Conservation (phyloP, 2,888 invertebrate genomes). For the Chromoteleia sp. region DNA sequence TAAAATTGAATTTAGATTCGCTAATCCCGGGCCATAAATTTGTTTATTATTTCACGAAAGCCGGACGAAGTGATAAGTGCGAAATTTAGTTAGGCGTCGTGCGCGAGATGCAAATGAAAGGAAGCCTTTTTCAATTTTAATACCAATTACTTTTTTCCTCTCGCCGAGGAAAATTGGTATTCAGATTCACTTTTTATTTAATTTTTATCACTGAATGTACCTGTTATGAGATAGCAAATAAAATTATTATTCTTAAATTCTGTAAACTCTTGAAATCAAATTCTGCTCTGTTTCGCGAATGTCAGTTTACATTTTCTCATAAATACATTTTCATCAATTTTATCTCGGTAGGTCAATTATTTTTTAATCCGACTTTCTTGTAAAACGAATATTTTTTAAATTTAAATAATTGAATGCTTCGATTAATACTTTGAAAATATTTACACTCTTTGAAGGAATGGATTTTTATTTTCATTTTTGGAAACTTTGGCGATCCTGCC, state of each 20-base stretch:
- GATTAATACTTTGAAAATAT: no score
- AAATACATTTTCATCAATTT: neutral
- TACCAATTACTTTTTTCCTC: constrained; percentile 41
- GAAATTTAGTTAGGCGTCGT: constrained; percentile 49
- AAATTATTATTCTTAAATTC: constrained; percentile 1
- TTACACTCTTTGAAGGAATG: no score
- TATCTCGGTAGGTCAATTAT: no score
- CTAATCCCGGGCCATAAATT: constrained; percentile 53
- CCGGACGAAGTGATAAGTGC: constrained; percentile 49
- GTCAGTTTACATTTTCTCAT: neutral
- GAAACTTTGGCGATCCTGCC: no score
- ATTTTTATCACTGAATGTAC: constrained; percentile 4
- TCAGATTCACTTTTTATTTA: constrained; percentile 8
- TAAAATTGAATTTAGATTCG: constrained; percentile 56
- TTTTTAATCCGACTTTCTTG: no score
- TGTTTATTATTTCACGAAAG: constrained; percentile 53
- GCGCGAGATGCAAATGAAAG: constrained; percentile 54
- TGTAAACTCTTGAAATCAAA: neutral
- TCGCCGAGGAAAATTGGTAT: neutral
- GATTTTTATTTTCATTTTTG: no score
- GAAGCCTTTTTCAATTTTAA: constrained; percentile 45
- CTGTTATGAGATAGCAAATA: constrained; percentile 4
- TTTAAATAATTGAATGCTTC: no score
- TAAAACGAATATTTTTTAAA: no score
- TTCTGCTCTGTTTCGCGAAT: neutral